A percentile compares a stretch with the other conserved stretches of the same genome.
Evolutionary conservation across 1,140 invertebrate species (phyloP).

Genomic region (Sogatella furcifera): DNA sequence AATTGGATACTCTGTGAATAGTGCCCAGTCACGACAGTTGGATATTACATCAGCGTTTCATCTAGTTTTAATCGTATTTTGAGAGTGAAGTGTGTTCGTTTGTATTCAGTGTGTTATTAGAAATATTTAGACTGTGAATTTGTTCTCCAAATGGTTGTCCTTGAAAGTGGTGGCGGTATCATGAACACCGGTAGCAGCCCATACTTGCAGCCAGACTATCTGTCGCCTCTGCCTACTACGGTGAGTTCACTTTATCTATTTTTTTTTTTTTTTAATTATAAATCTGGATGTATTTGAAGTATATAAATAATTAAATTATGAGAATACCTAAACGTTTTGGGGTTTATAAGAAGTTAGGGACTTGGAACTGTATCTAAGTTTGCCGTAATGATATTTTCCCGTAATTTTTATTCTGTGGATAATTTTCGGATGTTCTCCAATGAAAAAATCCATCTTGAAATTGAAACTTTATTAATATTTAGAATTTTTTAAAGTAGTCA

Average conservation of each 20-base stretch:
- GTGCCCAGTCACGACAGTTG: too few species aligned
- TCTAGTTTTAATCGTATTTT: not conserved
- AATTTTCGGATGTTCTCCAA: too few species aligned
- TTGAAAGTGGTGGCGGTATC: constrained; percentile 63
- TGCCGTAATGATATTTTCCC: too few species aligned
- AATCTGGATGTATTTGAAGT: not conserved
- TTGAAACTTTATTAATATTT: too few species aligned
- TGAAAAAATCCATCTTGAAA: too few species aligned
- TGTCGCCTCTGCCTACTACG: constrained; percentile 81
- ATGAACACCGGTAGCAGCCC: constrained; percentile 82
- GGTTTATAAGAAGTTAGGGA: too few species aligned
- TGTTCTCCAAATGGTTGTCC: constrained; percentile 67
- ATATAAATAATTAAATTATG: too few species aligned
- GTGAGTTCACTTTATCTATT: constrained; percentile 50
- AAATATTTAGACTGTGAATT: not conserved
- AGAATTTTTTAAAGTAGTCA: too few species aligned
- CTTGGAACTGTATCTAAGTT: too few species aligned
- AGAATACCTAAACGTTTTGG: too few species aligned
- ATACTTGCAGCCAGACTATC: constrained; percentile 87
- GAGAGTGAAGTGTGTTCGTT: constrained; percentile 2
- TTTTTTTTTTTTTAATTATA: constrained; percentile 7
- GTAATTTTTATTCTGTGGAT: too few species aligned
- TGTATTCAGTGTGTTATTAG: constrained; percentile 2
- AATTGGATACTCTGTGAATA: not conserved
- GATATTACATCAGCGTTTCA: constrained; percentile 8